Percentiles rank a stretch among this genome's conserved stretches.
Evolutionary conservation across 2,888 invertebrate species (phyloP).

Genomic region (Leptinotarsa peninsularis): DNA sequence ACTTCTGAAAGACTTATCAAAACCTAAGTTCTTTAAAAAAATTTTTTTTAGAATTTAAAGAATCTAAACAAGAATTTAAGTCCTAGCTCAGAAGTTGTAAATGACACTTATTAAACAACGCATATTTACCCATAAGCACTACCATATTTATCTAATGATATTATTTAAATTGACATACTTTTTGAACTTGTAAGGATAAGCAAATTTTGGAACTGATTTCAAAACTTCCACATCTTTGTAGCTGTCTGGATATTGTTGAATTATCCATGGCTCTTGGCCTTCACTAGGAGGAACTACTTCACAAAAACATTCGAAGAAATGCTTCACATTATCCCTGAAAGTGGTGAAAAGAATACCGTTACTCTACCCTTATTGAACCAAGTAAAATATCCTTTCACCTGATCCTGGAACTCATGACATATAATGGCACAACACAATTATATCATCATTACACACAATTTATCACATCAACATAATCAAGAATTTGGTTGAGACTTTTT

Average conservation of each 20-base stretch:
- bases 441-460: conserved; percentile 20
- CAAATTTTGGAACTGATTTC: conserved; percentile 89
- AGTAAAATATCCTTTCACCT: conserved; percentile 59
- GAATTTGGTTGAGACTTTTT: background rate
- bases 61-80: too few relatives aligned
- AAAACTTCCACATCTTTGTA: conserved; percentile 88
- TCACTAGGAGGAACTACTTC: conserved; percentile 79
- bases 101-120: conserved; percentile 35
- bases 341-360: background rate
- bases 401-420: conserved; percentile 68
- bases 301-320: conserved; percentile 85
- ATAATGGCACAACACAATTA: conserved; percentile 30
- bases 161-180: conserved; percentile 68
- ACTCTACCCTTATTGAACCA: background rate
- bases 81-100: conserved; percentile 31
- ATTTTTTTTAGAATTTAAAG: too few relatives aligned
- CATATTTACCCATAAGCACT: background rate
- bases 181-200: conserved; percentile 86
- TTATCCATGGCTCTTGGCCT: conserved; percentile 77
- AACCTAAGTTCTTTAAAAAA: too few relatives aligned
- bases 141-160: background rate
- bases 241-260: conserved; percentile 86
- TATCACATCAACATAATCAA: conserved; percentile 4
- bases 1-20: too few relatives aligned
- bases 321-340: conserved; percentile 82